A percentile compares a stretch with the other conserved stretches of the same genome.
phyloP scores from a whole-genome alignment of 2,113 vertebrate genomes.

The Callospermophilus lateralis region DNA sequence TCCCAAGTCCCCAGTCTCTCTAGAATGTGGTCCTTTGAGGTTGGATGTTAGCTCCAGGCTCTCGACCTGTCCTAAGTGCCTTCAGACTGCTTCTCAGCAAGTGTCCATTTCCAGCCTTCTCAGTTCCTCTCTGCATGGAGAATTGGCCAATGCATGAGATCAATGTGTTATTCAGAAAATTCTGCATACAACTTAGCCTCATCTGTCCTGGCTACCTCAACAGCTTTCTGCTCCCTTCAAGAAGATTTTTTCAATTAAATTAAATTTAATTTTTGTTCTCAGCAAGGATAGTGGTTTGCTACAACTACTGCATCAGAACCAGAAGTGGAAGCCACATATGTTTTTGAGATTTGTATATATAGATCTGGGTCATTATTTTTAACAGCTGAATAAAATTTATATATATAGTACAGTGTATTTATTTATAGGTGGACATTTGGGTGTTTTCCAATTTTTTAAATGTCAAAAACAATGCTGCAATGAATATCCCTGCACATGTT shows the following conservation, averaged over 20 bases:
- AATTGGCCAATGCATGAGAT: background rate
- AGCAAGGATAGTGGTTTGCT: background rate
- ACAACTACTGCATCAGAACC: background rate
- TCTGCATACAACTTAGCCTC: background rate
- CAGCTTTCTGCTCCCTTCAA: background rate
- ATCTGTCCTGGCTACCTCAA: background rate
- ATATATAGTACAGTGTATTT: background rate
- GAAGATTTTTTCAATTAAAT: background rate
- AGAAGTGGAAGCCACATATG: conserved; percentile 59
- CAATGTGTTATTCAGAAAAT: background rate
- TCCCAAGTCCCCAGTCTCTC: background rate
- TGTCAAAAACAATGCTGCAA: conserved; percentile 25
- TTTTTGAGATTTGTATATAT: conserved; percentile 61
- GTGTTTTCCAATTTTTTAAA: conserved; percentile 44
- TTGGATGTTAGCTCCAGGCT: background rate
- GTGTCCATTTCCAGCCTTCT: background rate
- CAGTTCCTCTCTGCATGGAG: background rate
- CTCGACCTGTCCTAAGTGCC: background rate
- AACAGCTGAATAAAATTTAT: conserved; percentile 63
- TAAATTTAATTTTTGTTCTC: background rate
- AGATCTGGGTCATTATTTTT: conserved; percentile 40
- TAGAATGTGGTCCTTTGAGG: background rate
- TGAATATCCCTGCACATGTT: conserved; percentile 37
- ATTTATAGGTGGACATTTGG: conserved; percentile 65
- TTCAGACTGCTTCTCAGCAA: background rate